Conservation (phyloP, 2,797 vertebrate species). For the Rachycentron canadum region DNA sequence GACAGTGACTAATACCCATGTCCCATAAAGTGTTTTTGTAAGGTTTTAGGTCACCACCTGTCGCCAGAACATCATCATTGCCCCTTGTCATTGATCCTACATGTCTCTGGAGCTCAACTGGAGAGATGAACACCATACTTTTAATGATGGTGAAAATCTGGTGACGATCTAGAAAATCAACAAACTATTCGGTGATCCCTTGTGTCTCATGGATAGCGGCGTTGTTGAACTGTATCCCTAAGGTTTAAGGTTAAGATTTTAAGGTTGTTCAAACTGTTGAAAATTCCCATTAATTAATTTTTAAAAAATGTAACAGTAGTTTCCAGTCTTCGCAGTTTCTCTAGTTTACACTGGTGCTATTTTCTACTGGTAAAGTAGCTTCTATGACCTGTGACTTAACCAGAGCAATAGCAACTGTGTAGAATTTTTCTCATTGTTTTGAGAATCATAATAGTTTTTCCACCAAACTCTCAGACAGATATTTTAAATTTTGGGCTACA, state of each 20-base stretch:
- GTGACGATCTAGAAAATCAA: not conserved
- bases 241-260: not conserved
- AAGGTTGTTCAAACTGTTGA: not conserved
- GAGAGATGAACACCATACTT: too few species aligned
- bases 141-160: not conserved
- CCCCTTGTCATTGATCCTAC: too few species aligned
- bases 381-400: not conserved
- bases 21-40: too few species aligned
- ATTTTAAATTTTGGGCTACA: not conserved
- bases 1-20: not conserved
- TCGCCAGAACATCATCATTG: too few species aligned
- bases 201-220: not conserved
- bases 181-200: too few species aligned
- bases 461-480: not conserved
- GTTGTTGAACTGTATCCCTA: too few species aligned
- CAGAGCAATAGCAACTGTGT: not conserved
- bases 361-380: not conserved
- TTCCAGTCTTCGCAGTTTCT: not conserved
- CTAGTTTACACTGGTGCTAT: not conserved
- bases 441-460: not conserved
- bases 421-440: not conserved
- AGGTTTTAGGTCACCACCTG: too few species aligned
- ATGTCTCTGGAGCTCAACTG: too few species aligned
- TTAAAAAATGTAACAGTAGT: not conserved
- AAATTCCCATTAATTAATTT: not conserved